Percentiles rank a stretch among this genome's conserved stretches.
phyloP scores from a whole-genome alignment of 2,888 invertebrate genomes.

The Agrochola circellaris region DNA sequence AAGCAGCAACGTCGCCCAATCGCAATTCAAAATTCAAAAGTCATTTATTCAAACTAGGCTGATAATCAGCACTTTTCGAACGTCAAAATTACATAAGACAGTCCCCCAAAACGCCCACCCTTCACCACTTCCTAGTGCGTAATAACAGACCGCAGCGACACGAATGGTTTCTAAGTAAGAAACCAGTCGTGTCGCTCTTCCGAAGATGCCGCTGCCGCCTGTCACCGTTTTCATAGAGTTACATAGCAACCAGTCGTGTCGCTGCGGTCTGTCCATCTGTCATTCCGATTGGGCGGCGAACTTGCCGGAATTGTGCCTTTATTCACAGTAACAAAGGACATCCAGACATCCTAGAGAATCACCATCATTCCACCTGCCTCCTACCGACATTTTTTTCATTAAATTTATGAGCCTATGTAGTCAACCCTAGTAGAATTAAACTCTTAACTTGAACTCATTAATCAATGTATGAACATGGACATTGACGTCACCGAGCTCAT shows the following conservation, averaged over 20 bases:
- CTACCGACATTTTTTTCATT: background rate
- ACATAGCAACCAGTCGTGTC: background rate
- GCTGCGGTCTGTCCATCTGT: background rate
- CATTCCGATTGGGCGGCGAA: background rate
- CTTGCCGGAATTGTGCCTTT: background rate
- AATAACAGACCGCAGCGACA: too few species aligned
- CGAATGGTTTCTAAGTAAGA: background rate
- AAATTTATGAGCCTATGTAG: background rate
- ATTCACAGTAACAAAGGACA: background rate
- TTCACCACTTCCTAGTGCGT: too few species aligned
- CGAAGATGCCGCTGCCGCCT: background rate
- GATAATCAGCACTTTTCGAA: too few species aligned
- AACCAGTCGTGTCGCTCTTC: background rate
- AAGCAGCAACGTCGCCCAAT: background rate
- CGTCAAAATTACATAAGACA: too few species aligned
- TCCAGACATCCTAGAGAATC: background rate
- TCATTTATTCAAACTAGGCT: too few species aligned
- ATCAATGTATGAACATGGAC: constrained; percentile 66
- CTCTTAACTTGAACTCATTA: constrained; percentile 51
- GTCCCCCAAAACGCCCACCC: too few species aligned
- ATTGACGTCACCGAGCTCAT: constrained; percentile 74
- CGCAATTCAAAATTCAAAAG: too few species aligned
- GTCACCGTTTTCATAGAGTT: background rate
- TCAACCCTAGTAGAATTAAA: constrained; percentile 36
- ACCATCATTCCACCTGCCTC: background rate